Evolutionary conservation across 2,113 vertebrate genomes (phyloP).

Genomic region (Glaucomys volans): DNA sequence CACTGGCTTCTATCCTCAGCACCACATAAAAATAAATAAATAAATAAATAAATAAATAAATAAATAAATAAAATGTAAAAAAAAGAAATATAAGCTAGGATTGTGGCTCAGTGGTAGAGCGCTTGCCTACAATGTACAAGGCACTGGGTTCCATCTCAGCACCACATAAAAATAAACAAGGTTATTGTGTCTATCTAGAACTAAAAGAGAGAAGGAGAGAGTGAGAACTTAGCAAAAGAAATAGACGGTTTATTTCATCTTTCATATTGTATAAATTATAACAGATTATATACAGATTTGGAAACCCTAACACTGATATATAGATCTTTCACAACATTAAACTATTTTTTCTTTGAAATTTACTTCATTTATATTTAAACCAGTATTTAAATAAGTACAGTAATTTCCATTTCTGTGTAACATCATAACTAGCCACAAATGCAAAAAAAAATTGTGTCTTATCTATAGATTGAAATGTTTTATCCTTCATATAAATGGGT

Average conservation of each 20-base stretch:
- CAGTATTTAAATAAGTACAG: neutral
- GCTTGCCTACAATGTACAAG: no score
- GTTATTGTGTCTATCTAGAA: no score
- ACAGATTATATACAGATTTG: neutral
- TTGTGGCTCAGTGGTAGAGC: no score
- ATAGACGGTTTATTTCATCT: constrained; percentile 26
- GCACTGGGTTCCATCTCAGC: no score
- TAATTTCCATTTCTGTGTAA: neutral
- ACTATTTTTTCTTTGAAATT: constrained; percentile 8
- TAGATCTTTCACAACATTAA: neutral
- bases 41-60: no score
- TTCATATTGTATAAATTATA: constrained; percentile 2
- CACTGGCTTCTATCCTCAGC: no score
- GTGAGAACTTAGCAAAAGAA: neutral
- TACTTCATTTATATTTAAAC: neutral
- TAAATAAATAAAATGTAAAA: no score
- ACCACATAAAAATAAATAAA: no score
- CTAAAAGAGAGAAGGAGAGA: no score
- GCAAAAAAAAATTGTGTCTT: neutral
- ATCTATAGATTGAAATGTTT: neutral
- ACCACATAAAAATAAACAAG: no score
- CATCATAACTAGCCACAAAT: neutral
- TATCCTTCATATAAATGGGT: neutral
- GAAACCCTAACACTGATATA: neutral
- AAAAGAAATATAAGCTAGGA: no score